Evolutionary conservation across 2,113 vertebrate species (phyloP).

Genomic region (Plecturocebus donacophilus): DNA sequence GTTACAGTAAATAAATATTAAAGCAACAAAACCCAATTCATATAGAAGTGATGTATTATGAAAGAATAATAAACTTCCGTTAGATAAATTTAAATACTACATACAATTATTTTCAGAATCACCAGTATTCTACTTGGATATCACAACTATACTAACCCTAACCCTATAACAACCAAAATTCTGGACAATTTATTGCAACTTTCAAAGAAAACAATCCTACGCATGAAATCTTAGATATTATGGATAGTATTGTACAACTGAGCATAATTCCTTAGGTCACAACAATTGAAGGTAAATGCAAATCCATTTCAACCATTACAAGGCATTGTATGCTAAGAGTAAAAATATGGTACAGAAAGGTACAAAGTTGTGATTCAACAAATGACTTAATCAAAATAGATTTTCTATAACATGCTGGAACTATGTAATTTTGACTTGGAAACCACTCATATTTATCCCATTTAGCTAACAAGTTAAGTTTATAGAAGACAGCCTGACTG

Average conservation of each 20-base stretch:
- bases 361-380: neutral
- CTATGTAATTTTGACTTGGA: neutral
- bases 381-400: neutral
- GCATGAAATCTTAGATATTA: no score
- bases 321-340: neutral
- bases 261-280: neutral
- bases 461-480: neutral
- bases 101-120: neutral
- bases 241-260: no score
- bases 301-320: no score
- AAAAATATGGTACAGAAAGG: neutral
- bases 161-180: neutral
- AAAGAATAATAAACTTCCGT: neutral
- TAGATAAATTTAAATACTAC: neutral
- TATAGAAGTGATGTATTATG: no score
- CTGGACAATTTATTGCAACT: neutral
- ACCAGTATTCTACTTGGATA: neutral
- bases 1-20: fast-evolving
- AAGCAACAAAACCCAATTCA: neutral
- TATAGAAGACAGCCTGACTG: fast-evolving
- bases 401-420: neutral
- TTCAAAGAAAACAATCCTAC: neutral
- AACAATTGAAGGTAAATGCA: neutral
- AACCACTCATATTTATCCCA: no score
- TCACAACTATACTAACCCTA: neutral